phyloP scores from a whole-genome alignment of 2,888 invertebrate species.

The Heteromyza rotundicornis region DNA sequence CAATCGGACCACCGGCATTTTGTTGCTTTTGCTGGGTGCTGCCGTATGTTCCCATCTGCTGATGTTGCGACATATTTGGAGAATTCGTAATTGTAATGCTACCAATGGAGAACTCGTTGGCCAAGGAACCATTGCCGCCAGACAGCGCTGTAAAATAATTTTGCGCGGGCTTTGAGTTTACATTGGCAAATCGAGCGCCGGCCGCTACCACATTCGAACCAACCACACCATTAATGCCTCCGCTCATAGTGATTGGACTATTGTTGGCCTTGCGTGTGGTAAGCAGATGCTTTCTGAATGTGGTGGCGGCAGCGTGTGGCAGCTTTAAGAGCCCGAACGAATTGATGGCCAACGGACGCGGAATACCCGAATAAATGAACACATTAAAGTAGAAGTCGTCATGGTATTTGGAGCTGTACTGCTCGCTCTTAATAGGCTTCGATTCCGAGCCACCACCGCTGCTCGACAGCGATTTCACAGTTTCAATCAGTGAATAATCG shows the following conservation, averaged over 20 bases:
- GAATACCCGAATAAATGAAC: constrained; percentile 47
- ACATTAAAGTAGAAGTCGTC: constrained; percentile 51
- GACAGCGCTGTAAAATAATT: constrained; percentile 31
- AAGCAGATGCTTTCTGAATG: constrained; percentile 52
- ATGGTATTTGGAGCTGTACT: constrained; percentile 41
- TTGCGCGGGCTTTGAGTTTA: constrained; percentile 28
- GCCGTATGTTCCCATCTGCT: not conserved
- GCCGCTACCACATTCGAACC: constrained; percentile 30
- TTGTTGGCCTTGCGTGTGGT: constrained; percentile 56
- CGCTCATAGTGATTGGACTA: constrained; percentile 44
- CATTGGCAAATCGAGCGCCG: constrained; percentile 24
- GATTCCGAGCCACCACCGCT: constrained; percentile 12
- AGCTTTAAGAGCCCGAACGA: constrained; percentile 52
- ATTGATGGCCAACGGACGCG: constrained; percentile 51
- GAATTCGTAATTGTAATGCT: constrained; percentile 37
- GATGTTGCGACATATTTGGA: constrained; percentile 9
- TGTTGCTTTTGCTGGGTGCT: constrained; percentile 19
- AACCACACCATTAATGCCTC: constrained; percentile 47
- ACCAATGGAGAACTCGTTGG: constrained; percentile 38
- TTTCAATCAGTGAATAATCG: constrained; percentile 51
- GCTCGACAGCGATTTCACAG: constrained; percentile 37
- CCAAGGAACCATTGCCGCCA: constrained; percentile 14
- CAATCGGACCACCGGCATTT: constrained; percentile 19
- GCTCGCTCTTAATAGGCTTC: not conserved
- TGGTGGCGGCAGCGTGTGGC: constrained; percentile 47